These are phyloP conservation scores for Hoplostethus atlanticus DNA, from an alignment of 2,797 vertebrate species.

Conservation along the genomic window DNA sequence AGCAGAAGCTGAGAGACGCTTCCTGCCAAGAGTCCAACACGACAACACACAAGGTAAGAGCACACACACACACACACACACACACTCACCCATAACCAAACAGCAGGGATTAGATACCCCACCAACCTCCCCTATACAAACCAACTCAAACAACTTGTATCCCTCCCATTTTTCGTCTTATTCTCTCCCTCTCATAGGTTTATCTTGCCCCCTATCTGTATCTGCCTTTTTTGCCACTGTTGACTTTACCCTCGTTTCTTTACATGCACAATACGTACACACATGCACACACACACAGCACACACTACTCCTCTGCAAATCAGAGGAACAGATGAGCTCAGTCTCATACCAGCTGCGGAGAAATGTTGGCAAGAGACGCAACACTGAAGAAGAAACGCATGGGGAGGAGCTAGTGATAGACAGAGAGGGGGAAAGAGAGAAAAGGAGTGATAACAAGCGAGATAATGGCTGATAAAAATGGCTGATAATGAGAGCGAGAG, in stretches of 20 bases:
- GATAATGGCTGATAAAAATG: slow-evolving; percentile 1
- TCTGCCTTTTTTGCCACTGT: too few species aligned
- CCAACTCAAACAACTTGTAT: not conserved
- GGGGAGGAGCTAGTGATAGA: slow-evolving; percentile 35
- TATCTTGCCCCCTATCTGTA: not conserved
- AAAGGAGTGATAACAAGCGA: slow-evolving; percentile 2
- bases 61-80: not conserved
- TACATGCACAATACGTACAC: not conserved
- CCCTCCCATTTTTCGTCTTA: not conserved
- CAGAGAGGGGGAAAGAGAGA: slow-evolving; percentile 3
- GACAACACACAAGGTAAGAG: slow-evolving; percentile 83
- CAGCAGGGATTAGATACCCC: not conserved
- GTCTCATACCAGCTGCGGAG: slow-evolving; percentile 71
- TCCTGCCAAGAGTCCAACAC: slow-evolving; percentile 82
- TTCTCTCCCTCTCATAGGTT: not conserved
- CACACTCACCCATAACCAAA: not conserved
- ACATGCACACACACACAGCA: slow-evolving; percentile 11
- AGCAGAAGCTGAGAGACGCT: slow-evolving; percentile 89
- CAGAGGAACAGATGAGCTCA: slow-evolving; percentile 72
- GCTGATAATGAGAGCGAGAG: slow-evolving; percentile 23
- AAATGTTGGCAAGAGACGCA: slow-evolving; percentile 64
- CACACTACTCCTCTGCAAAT: slow-evolving; percentile 40
- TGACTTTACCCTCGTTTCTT: too few species aligned
- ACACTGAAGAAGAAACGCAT: slow-evolving; percentile 51
- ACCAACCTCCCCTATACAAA: not conserved